Evolutionary conservation across 2,113 vertebrate species (phyloP).

Genomic region (Physeter macrocephalus): DNA sequence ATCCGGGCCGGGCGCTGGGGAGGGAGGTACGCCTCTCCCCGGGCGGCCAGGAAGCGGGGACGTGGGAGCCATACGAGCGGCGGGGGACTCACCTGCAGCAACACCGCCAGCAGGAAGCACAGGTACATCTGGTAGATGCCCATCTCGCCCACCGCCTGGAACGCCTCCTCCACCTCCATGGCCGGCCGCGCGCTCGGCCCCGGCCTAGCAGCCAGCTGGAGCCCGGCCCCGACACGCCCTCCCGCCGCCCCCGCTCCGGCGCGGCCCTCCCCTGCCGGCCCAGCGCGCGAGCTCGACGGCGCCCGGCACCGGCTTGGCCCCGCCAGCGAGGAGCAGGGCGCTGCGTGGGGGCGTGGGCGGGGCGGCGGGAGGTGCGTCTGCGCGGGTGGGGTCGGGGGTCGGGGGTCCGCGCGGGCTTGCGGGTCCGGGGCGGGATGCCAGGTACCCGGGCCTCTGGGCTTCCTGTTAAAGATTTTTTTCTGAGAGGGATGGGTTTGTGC

Average conservation of each 20-base stretch:
- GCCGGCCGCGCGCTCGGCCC: not conserved
- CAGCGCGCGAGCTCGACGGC: rapidly evolving
- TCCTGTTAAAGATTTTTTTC: not conserved
- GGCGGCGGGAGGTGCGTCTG: not conserved
- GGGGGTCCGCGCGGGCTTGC: rapidly evolving
- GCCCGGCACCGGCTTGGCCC: rapidly evolving
- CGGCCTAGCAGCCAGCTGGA: not conserved
- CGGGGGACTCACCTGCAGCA: slow-evolving; percentile 82
- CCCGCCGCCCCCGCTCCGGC: not conserved
- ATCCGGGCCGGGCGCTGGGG: not conserved
- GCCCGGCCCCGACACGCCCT: not conserved
- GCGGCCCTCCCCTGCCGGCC: not conserved
- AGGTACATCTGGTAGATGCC: slow-evolving; percentile 83
- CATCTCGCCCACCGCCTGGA: slow-evolving; percentile 82
- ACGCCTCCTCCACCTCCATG: slow-evolving; percentile 86
- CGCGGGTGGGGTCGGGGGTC: not conserved
- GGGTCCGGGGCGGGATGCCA: rapidly evolving
- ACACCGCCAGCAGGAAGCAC: slow-evolving; percentile 80
- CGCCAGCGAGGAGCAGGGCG: too few relatives aligned
- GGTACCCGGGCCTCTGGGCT: not conserved
- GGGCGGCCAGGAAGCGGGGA: rapidly evolving
- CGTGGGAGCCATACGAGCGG: not conserved
- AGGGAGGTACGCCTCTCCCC: too few relatives aligned
- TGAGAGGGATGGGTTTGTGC: not conserved
- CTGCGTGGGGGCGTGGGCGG: not conserved